Evolutionary conservation across 2,113 vertebrate species (phyloP).

Genomic region (Petrocephalus zakoni): DNA sequence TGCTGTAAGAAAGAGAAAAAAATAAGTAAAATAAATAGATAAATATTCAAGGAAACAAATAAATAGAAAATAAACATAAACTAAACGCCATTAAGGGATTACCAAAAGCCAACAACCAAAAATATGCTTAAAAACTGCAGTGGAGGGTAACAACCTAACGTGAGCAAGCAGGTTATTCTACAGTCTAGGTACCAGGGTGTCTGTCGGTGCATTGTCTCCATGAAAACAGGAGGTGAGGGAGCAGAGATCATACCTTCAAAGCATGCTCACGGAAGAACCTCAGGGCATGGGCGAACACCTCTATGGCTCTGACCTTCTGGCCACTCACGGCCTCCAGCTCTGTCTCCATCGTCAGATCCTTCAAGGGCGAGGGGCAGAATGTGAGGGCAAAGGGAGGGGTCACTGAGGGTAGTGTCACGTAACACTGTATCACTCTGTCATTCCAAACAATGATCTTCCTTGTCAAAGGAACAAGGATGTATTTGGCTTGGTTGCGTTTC

Average conservation of each 20-base stretch:
- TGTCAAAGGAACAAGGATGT: background rate
- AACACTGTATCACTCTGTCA: background rate
- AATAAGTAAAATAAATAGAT: background rate
- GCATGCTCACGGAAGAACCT: slow-evolving; percentile 87
- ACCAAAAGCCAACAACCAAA: background rate
- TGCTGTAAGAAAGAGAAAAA: background rate
- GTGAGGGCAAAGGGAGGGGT: background rate
- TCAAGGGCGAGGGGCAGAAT: slow-evolving; percentile 23
- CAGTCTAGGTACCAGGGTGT: background rate
- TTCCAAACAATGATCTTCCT: background rate
- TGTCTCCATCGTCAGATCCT: slow-evolving; percentile 76
- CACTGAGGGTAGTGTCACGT: background rate
- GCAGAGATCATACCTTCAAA: slow-evolving; percentile 67
- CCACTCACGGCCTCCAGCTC: slow-evolving; percentile 85
- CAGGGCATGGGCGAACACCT: slow-evolving; percentile 85
- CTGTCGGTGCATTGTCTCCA: background rate
- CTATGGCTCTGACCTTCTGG: slow-evolving; percentile 74
- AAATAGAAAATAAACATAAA: background rate
- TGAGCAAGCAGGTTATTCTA: background rate
- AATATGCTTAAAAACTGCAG: background rate
- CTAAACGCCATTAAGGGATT: background rate
- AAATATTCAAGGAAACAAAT: background rate
- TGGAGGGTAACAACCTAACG: background rate
- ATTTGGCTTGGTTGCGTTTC: background rate
- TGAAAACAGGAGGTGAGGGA: background rate